These are phyloP conservation scores for Patella caerulea DNA, from an alignment of 2,888 invertebrate genomes.

Conservation along the genomic window DNA sequence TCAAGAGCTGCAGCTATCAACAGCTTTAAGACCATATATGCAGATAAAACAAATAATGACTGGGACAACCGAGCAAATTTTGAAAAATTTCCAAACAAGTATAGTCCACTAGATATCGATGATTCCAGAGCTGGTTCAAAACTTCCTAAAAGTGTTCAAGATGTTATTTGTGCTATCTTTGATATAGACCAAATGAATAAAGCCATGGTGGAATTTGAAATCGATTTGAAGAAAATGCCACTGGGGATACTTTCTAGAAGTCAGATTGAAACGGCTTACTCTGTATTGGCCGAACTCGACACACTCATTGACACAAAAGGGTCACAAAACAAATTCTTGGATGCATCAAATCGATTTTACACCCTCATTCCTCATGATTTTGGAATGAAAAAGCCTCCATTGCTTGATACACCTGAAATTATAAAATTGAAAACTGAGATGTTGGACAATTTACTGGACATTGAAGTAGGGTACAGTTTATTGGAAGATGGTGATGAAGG, in stretches of 20 bases:
- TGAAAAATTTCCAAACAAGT: conserved; percentile 80
- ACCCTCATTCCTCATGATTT: conserved; percentile 96
- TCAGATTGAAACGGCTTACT: conserved; percentile 85
- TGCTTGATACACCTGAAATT: conserved; percentile 83
- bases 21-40: conserved; percentile 78
- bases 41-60: conserved; percentile 86
- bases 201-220: conserved; percentile 92
- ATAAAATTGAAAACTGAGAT: conserved; percentile 84
- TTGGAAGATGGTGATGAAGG: conserved; percentile 78
- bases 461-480: conserved; percentile 94
- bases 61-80: conserved; percentile 82
- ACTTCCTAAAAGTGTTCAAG: conserved; percentile 83
- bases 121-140: conserved; percentile 75
- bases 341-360: conserved; percentile 93
- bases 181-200: conserved; percentile 93
- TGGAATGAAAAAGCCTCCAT: conserved; percentile 85
- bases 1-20: conserved; percentile 68
- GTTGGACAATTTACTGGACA: conserved; percentile 92
- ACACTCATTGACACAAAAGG: conserved; percentile 65
- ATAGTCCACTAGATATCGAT: conserved; percentile 89
- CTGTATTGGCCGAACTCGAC: conserved; percentile 77
- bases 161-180: conserved; percentile 88
- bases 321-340: conserved; percentile 78
- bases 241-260: conserved; percentile 93
- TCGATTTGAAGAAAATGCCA: conserved; percentile 98